Evolutionary conservation across 2,797 vertebrate species (phyloP).

Genomic region (Scolopax rusticola): DNA sequence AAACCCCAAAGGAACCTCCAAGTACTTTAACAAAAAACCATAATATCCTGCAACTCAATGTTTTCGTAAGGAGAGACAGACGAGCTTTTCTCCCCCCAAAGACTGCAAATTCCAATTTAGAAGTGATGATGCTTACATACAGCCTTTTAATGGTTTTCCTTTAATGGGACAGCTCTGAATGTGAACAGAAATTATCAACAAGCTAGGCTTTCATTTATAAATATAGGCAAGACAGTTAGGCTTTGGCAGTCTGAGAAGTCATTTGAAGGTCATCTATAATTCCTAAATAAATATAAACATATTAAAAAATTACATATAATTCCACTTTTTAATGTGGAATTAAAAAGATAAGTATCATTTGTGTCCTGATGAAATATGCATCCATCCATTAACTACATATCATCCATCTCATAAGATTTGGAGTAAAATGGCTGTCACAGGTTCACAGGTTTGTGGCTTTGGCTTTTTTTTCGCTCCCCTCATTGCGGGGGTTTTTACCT

Average conservation of each 20-base stretch:
- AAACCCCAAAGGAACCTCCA: background rate
- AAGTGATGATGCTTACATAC: background rate
- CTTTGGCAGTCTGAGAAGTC: background rate
- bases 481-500: no score
- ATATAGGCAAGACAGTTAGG: background rate
- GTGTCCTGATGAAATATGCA: background rate
- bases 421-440: background rate
- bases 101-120: background rate
- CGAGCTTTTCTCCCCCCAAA: background rate
- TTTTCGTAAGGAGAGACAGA: no score
- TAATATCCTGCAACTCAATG: background rate
- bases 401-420: background rate
- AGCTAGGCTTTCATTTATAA: background rate
- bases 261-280: background rate
- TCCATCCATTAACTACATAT: background rate
- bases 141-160: background rate
- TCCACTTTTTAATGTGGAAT: background rate
- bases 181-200: background rate
- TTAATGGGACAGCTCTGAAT: background rate
- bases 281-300: background rate
- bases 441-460: background rate
- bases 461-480: background rate
- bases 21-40: accelerated
- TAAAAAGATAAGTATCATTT: background rate
- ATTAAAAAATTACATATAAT: no score